A percentile compares a stretch with the other conserved stretches of the same genome.
Conservation (phyloP, 2,797 vertebrate species). For the Decapterus maruadsi region DNA sequence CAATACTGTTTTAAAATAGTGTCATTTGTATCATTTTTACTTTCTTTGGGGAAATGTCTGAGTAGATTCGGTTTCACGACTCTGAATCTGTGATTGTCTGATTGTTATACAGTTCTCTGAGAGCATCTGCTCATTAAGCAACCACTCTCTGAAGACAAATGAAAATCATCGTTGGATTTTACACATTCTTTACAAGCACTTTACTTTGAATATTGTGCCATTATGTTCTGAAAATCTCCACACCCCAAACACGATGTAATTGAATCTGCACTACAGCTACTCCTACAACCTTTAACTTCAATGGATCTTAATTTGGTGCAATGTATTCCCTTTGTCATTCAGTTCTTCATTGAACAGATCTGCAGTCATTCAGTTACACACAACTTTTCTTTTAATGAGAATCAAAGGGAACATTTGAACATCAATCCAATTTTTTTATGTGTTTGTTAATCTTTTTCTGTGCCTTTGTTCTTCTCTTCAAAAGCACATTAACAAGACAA, state of each 20-base stretch:
- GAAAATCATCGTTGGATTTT: not conserved
- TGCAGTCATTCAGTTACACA: slow-evolving; percentile 18
- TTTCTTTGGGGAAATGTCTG: not conserved
- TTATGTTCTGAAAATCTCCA: slow-evolving; percentile 12
- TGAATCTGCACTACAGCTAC: slow-evolving; percentile 19
- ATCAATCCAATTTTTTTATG: slow-evolving; percentile 30
- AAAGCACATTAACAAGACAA: slow-evolving; percentile 26
- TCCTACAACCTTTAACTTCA: slow-evolving; percentile 27
- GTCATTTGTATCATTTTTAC: slow-evolving; percentile 1
- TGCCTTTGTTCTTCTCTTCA: slow-evolving; percentile 12
- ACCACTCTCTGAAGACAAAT: not conserved
- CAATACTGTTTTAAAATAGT: not conserved
- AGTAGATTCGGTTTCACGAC: not conserved
- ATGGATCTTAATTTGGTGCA: slow-evolving; percentile 25
- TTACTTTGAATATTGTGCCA: slow-evolving; percentile 14
- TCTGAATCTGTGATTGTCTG: not conserved
- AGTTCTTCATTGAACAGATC: slow-evolving; percentile 41
- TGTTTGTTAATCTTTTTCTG: slow-evolving; percentile 28
- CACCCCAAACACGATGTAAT: not conserved
- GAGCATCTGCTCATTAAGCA: not conserved
- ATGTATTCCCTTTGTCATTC: slow-evolving; percentile 33
- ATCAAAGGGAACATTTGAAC: slow-evolving; percentile 43
- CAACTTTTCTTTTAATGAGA: slow-evolving; percentile 30
- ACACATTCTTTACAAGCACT: not conserved
- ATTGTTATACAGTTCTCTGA: not conserved